A percentile compares a stretch with the other conserved stretches of the same genome.
phyloP scores from a whole-genome alignment of 2,797 vertebrate species.

The Melanotaenia nigrans region DNA sequence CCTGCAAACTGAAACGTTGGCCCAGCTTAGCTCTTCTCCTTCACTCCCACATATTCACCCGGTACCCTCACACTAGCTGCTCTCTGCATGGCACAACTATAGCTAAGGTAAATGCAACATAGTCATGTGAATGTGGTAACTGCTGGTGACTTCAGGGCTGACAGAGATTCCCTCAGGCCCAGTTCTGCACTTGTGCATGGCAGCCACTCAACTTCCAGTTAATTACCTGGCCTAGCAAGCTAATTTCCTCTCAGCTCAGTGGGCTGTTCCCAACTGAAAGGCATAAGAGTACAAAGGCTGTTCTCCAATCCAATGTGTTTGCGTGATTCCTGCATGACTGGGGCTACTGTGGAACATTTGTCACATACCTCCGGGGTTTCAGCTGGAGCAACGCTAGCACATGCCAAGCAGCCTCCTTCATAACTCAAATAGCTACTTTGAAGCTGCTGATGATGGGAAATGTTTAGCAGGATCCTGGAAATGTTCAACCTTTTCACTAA shows the following conservation, averaged over 20 bases:
- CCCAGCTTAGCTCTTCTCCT: constrained; percentile 13
- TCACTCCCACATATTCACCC: constrained; percentile 25
- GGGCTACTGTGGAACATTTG: constrained; percentile 62
- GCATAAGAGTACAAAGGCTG: constrained; percentile 58
- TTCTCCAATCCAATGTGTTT: constrained; percentile 59
- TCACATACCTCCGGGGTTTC: constrained; percentile 65
- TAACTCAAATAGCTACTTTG: constrained; percentile 48
- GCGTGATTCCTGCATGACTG: constrained; percentile 63
- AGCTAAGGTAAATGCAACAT: constrained; percentile 42
- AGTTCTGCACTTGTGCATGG: constrained; percentile 54
- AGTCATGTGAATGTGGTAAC: constrained; percentile 49
- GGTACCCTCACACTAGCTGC: constrained; percentile 23
- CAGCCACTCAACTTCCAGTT: constrained; percentile 73
- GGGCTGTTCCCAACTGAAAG: constrained; percentile 52
- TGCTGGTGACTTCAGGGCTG: constrained; percentile 62
- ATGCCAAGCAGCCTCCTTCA: constrained; percentile 35
- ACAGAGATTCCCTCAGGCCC: constrained; percentile 60
- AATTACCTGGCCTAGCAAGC: constrained; percentile 75
- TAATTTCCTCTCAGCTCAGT: constrained; percentile 74
- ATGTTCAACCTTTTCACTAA: no score
- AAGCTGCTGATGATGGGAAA: constrained; percentile 6
- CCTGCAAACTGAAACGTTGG: background rate
- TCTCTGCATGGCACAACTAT: constrained; percentile 18
- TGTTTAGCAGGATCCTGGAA: constrained; percentile 11
- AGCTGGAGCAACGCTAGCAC: constrained; percentile 34